phyloP scores from a whole-genome alignment of 2,797 vertebrate genomes.

The Parotocinclus haroldoi region DNA sequence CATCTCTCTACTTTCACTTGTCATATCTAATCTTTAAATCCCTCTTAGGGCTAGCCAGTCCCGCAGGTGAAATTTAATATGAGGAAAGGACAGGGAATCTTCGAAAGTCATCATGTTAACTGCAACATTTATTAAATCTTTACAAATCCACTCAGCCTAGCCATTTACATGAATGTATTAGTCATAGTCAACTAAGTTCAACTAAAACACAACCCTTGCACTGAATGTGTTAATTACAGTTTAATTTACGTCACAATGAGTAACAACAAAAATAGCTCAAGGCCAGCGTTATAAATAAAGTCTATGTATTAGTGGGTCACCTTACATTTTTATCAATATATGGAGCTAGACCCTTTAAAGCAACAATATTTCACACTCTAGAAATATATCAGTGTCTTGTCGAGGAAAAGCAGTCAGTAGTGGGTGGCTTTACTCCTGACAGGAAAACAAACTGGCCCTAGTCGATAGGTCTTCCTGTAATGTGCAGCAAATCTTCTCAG shows the following conservation, averaged over 20 bases:
- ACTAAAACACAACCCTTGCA: background rate
- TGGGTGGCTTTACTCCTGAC: slow-evolving; percentile 58
- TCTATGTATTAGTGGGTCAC: slow-evolving; percentile 22
- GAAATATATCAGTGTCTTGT: slow-evolving; percentile 55
- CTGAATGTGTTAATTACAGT: background rate
- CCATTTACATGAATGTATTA: slow-evolving; percentile 33
- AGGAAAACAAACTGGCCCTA: slow-evolving; percentile 61
- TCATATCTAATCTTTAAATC: slow-evolving; percentile 66
- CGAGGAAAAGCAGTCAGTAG: slow-evolving; percentile 50
- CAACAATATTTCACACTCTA: slow-evolving; percentile 55
- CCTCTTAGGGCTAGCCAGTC: slow-evolving; percentile 47
- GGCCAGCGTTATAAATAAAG: slow-evolving; percentile 17
- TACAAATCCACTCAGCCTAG: slow-evolving; percentile 50
- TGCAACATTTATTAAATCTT: slow-evolving; percentile 55
- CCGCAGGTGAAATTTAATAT: slow-evolving; percentile 59
- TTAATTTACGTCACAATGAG: background rate
- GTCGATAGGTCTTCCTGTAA: slow-evolving; percentile 79
- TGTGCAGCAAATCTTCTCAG: slow-evolving; percentile 62
- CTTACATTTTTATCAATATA: slow-evolving; percentile 16
- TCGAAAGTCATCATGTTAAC: slow-evolving; percentile 58
- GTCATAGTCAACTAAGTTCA: slow-evolving; percentile 5
- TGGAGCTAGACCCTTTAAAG: slow-evolving; percentile 9
- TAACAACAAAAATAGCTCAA: slow-evolving; percentile 18
- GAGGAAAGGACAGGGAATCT: slow-evolving; percentile 44
- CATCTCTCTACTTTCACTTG: slow-evolving; percentile 57